Conservation (phyloP, 2,113 vertebrate species). For the Donacobius atricapilla region DNA sequence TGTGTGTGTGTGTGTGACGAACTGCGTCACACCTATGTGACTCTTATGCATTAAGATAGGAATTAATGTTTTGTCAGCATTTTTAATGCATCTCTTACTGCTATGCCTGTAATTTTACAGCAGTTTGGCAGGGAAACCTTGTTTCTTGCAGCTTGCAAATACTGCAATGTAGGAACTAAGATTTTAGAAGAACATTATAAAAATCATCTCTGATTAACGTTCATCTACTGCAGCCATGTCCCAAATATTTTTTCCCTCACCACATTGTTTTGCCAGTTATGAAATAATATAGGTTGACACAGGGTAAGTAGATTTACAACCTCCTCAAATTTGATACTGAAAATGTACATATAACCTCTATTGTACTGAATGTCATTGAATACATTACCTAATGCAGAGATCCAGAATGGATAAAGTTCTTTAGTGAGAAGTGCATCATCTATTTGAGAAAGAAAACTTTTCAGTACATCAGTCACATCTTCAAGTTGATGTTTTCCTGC, state of each 20-base stretch:
- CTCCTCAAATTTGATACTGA: neutral
- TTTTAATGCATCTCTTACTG: neutral
- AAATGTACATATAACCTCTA: neutral
- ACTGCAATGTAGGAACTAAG: neutral
- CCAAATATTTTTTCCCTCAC: neutral
- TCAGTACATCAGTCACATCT: conserved; percentile 88
- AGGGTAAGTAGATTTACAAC: neutral
- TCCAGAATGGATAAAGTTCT: conserved; percentile 96
- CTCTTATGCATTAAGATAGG: neutral
- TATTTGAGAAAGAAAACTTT: conserved; percentile 83
- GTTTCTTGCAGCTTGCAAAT: neutral
- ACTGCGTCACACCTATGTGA: neutral
- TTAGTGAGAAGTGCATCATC: conserved; percentile 92
- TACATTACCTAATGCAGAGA: conserved; percentile 85
- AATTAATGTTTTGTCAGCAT: neutral
- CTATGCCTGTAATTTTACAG: neutral
- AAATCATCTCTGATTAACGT: neutral
- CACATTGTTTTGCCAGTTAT: neutral
- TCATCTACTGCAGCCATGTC: neutral
- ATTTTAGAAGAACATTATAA: neutral
- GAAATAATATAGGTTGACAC: neutral
- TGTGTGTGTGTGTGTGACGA: no score
- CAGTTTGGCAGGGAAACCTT: neutral
- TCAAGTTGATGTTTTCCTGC: conserved; percentile 85
- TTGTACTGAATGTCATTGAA: neutral